Percentiles rank a stretch among this genome's conserved stretches.
These are phyloP conservation scores for Ispidina lecontei DNA, from an alignment of 2,797 vertebrate genomes.

Conservation along the genomic window DNA sequence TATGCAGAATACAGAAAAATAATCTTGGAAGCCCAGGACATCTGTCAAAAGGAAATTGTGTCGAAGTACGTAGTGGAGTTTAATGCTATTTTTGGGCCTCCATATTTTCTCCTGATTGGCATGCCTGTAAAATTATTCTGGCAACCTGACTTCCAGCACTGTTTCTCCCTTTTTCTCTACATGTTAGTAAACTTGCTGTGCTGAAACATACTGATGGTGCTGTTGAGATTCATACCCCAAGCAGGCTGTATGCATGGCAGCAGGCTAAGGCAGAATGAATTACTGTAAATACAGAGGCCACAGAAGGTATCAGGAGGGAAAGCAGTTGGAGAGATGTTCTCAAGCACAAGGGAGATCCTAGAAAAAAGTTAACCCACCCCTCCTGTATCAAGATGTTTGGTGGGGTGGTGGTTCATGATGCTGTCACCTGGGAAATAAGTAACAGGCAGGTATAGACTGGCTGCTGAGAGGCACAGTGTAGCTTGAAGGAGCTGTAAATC, in stretches of 20 bases:
- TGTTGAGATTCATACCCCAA: background rate
- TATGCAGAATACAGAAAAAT: background rate
- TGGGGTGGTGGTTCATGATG: background rate
- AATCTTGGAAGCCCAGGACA: background rate
- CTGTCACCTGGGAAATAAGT: background rate
- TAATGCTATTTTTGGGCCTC: background rate
- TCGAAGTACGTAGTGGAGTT: background rate
- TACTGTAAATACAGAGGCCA: background rate
- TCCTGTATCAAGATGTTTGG: background rate
- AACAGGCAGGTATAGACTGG: background rate
- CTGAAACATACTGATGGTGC: background rate
- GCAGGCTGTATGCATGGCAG: accelerated
- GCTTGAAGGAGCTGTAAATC: background rate
- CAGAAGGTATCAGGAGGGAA: background rate
- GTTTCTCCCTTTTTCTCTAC: background rate
- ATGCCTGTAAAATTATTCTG: background rate
- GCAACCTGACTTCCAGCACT: background rate
- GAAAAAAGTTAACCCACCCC: background rate
- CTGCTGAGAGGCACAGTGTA: background rate
- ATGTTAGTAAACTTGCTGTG: background rate
- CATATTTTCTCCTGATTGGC: background rate
- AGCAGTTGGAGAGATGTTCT: background rate
- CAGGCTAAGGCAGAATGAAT: background rate
- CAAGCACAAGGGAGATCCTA: background rate
- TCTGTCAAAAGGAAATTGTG: background rate